phyloP scores from a whole-genome alignment of 2,888 invertebrate species.

The Acanthosepion lycidas region DNA sequence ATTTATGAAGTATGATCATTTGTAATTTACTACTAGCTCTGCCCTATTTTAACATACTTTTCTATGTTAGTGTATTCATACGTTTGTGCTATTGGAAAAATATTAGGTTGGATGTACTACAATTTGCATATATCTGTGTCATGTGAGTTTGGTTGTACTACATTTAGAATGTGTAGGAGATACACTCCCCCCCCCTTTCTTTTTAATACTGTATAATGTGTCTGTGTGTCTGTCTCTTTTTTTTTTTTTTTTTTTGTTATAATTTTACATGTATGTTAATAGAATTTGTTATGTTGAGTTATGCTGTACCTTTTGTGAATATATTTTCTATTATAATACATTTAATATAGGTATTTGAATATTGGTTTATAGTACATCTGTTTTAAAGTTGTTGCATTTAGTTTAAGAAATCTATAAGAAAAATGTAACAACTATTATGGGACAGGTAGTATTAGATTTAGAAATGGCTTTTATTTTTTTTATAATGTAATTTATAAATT shows the following conservation, averaged over 20 bases:
- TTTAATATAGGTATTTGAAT: no score
- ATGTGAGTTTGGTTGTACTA: constrained; percentile 8
- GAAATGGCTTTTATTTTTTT: no score
- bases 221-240: neutral
- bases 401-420: no score
- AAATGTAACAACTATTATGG: no score
- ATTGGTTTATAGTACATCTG: no score
- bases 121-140: neutral
- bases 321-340: no score
- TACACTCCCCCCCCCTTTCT: neutral
- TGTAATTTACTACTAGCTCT: neutral
- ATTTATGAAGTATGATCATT: no score
- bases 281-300: neutral
- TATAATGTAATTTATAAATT: no score
- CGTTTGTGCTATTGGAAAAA: neutral
- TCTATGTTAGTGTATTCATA: neutral
- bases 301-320: no score
- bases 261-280: neutral
- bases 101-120: constrained; percentile 21
- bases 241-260: neutral
- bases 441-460: no score
- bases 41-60: neutral
- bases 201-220: neutral
- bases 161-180: neutral
- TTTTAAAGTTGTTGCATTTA: no score